Base-by-base conservation (phyloP, 2,113 vertebrate species). In the Gallinago paraguaiae region DNA sequence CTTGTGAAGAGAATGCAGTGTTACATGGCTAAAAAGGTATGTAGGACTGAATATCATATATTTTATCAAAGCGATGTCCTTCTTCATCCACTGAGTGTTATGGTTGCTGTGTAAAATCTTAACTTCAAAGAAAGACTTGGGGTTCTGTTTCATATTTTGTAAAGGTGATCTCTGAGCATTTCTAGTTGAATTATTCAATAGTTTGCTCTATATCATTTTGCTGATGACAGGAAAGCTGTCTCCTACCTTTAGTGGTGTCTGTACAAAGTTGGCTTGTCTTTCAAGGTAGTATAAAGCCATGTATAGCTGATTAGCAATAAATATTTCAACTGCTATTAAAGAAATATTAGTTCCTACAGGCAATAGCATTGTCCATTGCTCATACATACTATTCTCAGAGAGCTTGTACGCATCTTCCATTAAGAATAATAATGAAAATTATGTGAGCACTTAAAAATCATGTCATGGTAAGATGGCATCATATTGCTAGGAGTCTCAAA, bases 101-200 rank as follows among this genome's bases (percentile, higher is more conserved):
- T 88, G 90, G 81, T 81, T 89, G 68, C 77, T 93, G 67, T 81
- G 51, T 74, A 94, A 92, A 96, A 91, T 65, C 46, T 92, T 91
- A 77, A 95, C 93, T 91, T 97, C 96, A 96, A 97, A 97, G 96
- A 84, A 88, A 81, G 50, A 72, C 51, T 63, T 15, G 1, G 56
- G 57, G 86, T 28, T 95, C 95, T 95, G 95, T 95, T 95, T 95
- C 76, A 59, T 94, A 95, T 94, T 97, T 96, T 80, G 74, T 48
- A 91, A 82, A 96, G 78, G 93, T 92, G 88, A 93, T 91, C 45
- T 88, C 88, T 82, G 88, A 86, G 86, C 67, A 56, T 86, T 95
- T 88, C 83, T 88, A 72, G 86, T 30, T 75, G 90, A 86, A 95
- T 92, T 94, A 95, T 86, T 89, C 95, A 87, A 76, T 87, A 85